These are phyloP conservation scores for Drosophila neocordata DNA, from an alignment of 1,140 invertebrate genomes.

Conservation along the genomic window DNA sequence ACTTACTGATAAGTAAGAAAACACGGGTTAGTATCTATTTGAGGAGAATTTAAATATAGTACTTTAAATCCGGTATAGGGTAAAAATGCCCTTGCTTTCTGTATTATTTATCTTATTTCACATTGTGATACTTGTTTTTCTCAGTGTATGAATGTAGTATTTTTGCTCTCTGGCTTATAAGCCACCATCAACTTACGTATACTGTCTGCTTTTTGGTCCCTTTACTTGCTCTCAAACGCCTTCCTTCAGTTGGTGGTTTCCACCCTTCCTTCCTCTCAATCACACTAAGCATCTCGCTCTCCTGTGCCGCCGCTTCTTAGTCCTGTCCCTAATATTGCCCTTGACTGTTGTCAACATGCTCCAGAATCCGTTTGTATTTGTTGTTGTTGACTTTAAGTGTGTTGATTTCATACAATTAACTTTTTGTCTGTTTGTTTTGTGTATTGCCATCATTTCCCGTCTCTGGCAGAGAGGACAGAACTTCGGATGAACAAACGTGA, in stretches of 20 bases:
- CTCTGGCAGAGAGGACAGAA: constrained; percentile 1
- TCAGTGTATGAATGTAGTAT: constrained; percentile 30
- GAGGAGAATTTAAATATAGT: no score
- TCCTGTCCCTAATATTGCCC: constrained; percentile 62
- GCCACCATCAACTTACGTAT: constrained; percentile 33
- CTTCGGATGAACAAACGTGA: background rate
- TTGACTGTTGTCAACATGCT: constrained; percentile 75
- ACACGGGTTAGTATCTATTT: no score
- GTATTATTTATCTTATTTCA: no score
- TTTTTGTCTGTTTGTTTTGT: constrained; percentile 74
- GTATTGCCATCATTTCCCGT: constrained; percentile 60
- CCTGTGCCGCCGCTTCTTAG: constrained; percentile 1
- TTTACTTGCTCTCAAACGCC: constrained; percentile 58
- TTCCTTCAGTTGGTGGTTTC: constrained; percentile 37
- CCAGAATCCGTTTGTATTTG: constrained; percentile 27
- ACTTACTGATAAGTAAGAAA: no score
- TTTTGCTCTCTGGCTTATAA: constrained; percentile 53
- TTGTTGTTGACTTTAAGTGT: constrained; percentile 74
- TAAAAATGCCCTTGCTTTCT: no score
- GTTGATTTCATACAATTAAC: constrained; percentile 81
- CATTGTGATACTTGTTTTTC: constrained; percentile 5
- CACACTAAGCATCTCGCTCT: constrained; percentile 14
- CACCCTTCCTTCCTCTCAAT: background rate
- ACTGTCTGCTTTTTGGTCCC: constrained; percentile 38
- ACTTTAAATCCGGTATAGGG: no score